Evolutionary conservation across 2,797 vertebrate genomes (phyloP).

Genomic region (Chaetophractus vellerosus): DNA sequence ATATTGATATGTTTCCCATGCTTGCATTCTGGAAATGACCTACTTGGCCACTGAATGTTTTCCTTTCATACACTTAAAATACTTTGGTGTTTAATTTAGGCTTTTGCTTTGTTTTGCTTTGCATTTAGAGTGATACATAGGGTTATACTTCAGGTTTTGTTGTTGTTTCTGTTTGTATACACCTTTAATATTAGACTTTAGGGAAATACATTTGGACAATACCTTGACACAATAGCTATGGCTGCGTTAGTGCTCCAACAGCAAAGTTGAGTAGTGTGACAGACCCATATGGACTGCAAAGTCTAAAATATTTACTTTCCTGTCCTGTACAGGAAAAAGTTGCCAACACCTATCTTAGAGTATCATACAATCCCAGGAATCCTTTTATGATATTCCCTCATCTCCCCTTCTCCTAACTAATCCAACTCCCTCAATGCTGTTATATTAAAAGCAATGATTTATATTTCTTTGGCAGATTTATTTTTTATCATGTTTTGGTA

Average conservation of each 20-base stretch:
- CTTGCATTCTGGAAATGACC: constrained; percentile 39
- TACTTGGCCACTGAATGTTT: constrained; percentile 68
- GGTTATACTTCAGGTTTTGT: background rate
- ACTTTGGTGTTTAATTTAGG: constrained; percentile 26
- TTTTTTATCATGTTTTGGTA: background rate
- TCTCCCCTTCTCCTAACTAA: background rate
- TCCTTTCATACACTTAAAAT: constrained; percentile 30
- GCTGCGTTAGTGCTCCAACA: background rate
- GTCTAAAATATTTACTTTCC: background rate
- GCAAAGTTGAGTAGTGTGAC: background rate
- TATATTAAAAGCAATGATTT: background rate
- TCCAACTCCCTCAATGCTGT: background rate
- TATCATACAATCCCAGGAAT: background rate
- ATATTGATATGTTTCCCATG: constrained; percentile 14
- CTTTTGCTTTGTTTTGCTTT: background rate
- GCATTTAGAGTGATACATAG: background rate
- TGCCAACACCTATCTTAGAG: background rate
- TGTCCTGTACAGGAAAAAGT: background rate
- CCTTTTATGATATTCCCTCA: background rate
- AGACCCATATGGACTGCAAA: background rate
- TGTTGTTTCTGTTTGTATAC: background rate
- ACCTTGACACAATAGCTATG: background rate
- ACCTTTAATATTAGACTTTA: constrained; percentile 32
- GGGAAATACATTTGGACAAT: background rate
- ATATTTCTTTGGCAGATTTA: background rate